Conservation (phyloP, 2,797 vertebrate genomes). For the Dermochelys coriacea region DNA sequence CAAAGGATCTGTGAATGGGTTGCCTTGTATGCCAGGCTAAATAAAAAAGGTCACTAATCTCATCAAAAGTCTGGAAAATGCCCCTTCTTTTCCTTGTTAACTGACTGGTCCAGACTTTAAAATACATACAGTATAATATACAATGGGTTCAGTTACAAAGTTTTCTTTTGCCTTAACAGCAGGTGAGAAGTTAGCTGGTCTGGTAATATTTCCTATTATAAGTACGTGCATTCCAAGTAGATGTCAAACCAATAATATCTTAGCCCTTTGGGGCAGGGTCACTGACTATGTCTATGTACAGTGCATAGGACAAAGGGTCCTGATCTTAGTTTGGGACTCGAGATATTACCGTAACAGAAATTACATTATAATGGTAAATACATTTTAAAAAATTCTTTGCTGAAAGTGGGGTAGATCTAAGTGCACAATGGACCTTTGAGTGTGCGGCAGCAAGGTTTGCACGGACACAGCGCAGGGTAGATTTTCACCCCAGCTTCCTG, state of each 20-base stretch:
- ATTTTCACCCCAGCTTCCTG: too few species aligned
- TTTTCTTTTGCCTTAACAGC: background rate
- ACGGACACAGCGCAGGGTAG: too few species aligned
- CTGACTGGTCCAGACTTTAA: background rate
- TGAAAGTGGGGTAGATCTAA: background rate
- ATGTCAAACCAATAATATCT: too few species aligned
- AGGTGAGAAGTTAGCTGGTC: background rate
- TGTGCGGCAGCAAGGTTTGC: too few species aligned
- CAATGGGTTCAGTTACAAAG: background rate
- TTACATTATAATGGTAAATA: background rate
- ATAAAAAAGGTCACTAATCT: rapidly evolving
- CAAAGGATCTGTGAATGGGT: rapidly evolving
- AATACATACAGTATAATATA: background rate
- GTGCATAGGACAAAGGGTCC: background rate
- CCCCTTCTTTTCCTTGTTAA: background rate
- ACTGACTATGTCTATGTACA: background rate
- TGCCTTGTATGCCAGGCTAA: background rate
- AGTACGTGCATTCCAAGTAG: too few species aligned
- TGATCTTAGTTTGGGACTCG: background rate
- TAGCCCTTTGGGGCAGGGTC: background rate
- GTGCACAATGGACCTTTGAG: too few species aligned
- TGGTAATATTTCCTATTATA: background rate
- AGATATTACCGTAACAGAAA: background rate
- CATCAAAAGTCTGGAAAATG: background rate
- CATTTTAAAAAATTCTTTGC: background rate